phyloP scores from a whole-genome alignment of 1,140 invertebrate species.

The Trachymyrmex cornetzi region DNA sequence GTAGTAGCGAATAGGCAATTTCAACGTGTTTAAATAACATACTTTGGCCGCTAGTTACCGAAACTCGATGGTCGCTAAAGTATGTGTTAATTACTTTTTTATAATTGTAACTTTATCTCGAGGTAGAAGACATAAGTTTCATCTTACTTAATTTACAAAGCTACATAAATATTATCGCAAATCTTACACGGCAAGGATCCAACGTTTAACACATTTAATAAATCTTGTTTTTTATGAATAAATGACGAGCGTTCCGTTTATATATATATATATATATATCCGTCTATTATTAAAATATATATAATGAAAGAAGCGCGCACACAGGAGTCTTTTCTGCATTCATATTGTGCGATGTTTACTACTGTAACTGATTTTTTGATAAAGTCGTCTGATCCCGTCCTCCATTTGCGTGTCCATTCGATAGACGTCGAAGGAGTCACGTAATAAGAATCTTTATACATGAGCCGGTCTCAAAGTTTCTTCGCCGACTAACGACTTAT shows the following conservation, averaged over 20 bases:
- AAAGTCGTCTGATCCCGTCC: slow-evolving; percentile 2
- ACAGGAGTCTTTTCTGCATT: neutral
- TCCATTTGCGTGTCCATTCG: slow-evolving; percentile 23
- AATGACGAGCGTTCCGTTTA: neutral
- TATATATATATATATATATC: no score
- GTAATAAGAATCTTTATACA: slow-evolving; percentile 48
- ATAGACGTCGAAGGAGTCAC: slow-evolving; percentile 22
- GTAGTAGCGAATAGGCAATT: neutral
- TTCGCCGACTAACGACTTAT: slow-evolving; percentile 23
- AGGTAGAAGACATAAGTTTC: neutral
- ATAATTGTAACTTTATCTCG: slow-evolving; percentile 19
- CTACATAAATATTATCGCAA: neutral
- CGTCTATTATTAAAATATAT: neutral
- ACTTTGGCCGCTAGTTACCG: neutral
- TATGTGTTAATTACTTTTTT: slow-evolving; percentile 27
- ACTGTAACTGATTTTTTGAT: slow-evolving; percentile 28
- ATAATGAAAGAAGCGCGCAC: neutral
- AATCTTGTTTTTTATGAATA: slow-evolving; percentile 9
- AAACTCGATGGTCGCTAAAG: slow-evolving; percentile 1
- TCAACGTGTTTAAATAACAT: neutral
- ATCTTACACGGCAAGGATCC: neutral
- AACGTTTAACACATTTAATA: slow-evolving; percentile 35
- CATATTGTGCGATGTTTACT: slow-evolving; percentile 41
- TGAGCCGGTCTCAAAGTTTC: slow-evolving; percentile 3
- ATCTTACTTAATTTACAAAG: neutral